A percentile compares a stretch with the other conserved stretches of the same genome.
Conservation (phyloP, 2,113 vertebrate species). For the Erythrolamprus reginae region DNA sequence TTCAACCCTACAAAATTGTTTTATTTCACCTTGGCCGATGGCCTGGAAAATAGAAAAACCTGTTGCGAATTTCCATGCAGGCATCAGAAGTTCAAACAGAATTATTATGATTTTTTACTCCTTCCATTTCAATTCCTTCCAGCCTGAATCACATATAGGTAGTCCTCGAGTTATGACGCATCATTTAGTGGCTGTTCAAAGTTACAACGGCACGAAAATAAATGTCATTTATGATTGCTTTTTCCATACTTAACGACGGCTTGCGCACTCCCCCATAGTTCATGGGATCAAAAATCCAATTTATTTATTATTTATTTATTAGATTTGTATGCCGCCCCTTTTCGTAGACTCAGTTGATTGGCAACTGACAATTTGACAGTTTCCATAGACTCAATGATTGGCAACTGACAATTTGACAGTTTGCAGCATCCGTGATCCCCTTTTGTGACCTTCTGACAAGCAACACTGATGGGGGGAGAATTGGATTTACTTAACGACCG, state of each 20-base stretch:
- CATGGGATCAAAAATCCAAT: background rate
- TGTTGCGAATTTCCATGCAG: background rate
- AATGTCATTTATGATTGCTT: background rate
- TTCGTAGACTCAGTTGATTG: too few species aligned
- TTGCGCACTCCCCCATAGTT: background rate
- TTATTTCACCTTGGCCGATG: background rate
- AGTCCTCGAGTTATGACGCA: rapidly evolving
- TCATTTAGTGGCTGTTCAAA: background rate
- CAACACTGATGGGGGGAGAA: too few species aligned
- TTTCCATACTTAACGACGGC: background rate
- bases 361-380: too few species aligned
- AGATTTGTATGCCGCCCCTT: too few species aligned
- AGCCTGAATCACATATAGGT: background rate
- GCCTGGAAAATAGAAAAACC: background rate
- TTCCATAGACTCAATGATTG: too few species aligned
- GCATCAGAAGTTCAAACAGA: background rate
- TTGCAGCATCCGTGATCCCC: background rate
- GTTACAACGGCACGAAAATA: rapidly evolving
- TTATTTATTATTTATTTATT: too few species aligned
- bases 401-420: background rate
- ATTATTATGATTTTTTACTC: background rate
- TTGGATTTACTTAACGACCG: rapidly evolving
- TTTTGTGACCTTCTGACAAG: background rate
- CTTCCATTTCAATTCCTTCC: background rate
- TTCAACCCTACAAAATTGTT: background rate